phyloP scores from a whole-genome alignment of 2,113 vertebrate species.

The Scolopax mira region DNA sequence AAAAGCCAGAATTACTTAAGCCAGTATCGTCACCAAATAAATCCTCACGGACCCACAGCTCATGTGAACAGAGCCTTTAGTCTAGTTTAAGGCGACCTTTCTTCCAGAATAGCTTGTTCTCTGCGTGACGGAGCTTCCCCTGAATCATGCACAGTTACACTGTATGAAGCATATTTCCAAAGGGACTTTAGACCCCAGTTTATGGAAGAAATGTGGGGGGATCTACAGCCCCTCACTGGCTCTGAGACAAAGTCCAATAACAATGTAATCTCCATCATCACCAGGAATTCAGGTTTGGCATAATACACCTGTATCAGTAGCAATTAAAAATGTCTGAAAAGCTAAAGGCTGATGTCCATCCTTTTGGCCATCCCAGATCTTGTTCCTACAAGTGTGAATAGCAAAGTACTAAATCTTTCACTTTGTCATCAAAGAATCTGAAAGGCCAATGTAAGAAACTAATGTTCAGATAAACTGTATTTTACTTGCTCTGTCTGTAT shows the following conservation, averaged over 20 bases:
- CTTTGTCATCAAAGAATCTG: not conserved
- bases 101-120: not conserved
- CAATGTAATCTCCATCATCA: not conserved
- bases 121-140: not conserved
- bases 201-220: not conserved
- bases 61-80: not conserved
- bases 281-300: not conserved
- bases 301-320: not conserved
- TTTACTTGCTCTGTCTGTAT: not conserved
- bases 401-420: not conserved
- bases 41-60: conserved; percentile 1
- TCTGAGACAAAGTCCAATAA: not conserved
- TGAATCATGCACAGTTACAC: not conserved
- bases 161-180: not conserved
- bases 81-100: conserved; percentile 9
- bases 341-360: not conserved
- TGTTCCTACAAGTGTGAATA: not conserved
- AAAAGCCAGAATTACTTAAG: conserved; percentile 22
- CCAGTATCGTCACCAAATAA: not conserved
- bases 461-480: not conserved
- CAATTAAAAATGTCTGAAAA: not conserved
- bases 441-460: not conserved
- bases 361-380: not conserved
- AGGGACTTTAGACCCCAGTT: not conserved
- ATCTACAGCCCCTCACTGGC: not conserved